Base-by-base conservation (phyloP, 2,113 vertebrate genomes). In the Uria aalge region DNA sequence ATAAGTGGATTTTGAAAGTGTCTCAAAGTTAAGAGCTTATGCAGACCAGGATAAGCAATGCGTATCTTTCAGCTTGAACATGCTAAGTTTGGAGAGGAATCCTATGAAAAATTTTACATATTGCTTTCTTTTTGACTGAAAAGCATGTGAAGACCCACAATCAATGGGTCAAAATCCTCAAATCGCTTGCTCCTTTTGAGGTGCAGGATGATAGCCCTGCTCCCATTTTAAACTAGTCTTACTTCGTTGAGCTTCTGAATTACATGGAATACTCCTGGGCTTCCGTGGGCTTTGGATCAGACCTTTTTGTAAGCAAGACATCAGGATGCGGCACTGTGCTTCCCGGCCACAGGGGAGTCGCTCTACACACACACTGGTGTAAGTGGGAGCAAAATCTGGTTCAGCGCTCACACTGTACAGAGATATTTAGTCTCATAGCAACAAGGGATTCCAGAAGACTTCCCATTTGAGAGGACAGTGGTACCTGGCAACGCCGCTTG, bases 381-480 rank as follows among this genome's bases (percentile, higher is more conserved):
- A 95, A 97, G 62, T 80, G 78, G 87, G 86, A 95, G 78, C 87
- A 91, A 90, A 94, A 91, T 88, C 84, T 96, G 91, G 84, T 91
- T 91, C 87, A 93, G 81, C 0, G 0, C 78, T 96, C 57, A 73
- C 80, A 48, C 71, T 36, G 9, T 71, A 71, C 47, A 40, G 69
- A 74, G 73, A 82, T 88, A 91, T 60, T 95, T 87, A 95, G 96
- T 97, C 67, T 97, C 97, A 96, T 97, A 97, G 97, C 96, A 97
- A 97, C 94, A n/a, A 96, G 81, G 91, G 86, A 96, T 96, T 96
- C 97, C 91, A 94, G 91, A 96, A 95, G 91, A 96, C 81, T 96
- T 94, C 91, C 94, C 66, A 73, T 94, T 56, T 91, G 92, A 91
- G 77, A 90, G 95, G 96, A 96, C 95, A 95, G 69, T 87, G 69